phyloP scores from a whole-genome alignment of 2,888 invertebrate genomes.

The Sphaerophoria taeniata region DNA sequence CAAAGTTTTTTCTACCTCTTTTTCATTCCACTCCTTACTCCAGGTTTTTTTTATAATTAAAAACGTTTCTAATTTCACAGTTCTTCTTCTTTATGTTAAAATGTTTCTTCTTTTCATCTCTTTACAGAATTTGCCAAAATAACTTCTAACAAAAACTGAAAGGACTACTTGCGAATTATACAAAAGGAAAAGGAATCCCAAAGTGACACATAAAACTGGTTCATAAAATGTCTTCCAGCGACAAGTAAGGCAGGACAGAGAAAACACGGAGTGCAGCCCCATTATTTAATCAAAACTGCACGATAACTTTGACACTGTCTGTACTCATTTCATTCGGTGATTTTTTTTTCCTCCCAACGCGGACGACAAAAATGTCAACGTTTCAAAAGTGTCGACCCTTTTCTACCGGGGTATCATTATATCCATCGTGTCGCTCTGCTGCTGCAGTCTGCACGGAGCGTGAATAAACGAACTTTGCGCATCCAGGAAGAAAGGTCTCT shows the following conservation, averaged over 20 bases:
- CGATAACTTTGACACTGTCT: slow-evolving; percentile 67
- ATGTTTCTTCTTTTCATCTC: slow-evolving; percentile 44
- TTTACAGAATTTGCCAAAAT: slow-evolving; percentile 68
- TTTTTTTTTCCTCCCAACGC: background rate
- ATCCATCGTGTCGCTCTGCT: slow-evolving; percentile 20
- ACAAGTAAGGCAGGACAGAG: slow-evolving; percentile 43
- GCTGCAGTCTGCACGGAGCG: slow-evolving; percentile 1
- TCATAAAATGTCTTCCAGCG: slow-evolving; percentile 64
- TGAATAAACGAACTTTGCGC: slow-evolving; percentile 42
- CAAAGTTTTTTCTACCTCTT: slow-evolving; percentile 7
- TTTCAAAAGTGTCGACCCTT: slow-evolving; percentile 42
- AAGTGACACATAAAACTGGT: slow-evolving; percentile 72
- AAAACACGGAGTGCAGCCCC: background rate
- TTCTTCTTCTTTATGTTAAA: slow-evolving; percentile 26
- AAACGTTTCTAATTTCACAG: slow-evolving; percentile 59
- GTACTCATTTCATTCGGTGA: slow-evolving; percentile 51
- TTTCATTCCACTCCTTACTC: background rate
- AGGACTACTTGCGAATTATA: background rate
- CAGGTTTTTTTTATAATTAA: slow-evolving; percentile 11
- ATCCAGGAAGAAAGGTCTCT: slow-evolving; percentile 38
- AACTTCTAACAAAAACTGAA: background rate
- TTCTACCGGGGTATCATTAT: slow-evolving; percentile 36
- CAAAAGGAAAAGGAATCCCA: slow-evolving; percentile 36
- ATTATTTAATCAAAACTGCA: slow-evolving; percentile 70
- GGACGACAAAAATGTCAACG: slow-evolving; percentile 33